Evolutionary conservation across 2,888 invertebrate species (phyloP).

Genomic region (Anorthoa munda): DNA sequence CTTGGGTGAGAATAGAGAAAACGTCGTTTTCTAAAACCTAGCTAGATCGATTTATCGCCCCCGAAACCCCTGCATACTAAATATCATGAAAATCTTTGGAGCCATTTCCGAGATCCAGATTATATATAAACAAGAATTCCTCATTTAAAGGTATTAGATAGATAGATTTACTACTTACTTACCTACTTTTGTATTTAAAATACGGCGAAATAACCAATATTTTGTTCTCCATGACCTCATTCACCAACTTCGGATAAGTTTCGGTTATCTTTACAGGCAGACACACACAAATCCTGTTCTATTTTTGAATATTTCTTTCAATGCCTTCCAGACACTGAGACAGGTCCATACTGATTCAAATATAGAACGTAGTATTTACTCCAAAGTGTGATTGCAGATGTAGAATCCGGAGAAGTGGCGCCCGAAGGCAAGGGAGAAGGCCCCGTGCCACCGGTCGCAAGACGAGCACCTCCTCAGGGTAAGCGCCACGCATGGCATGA

Average conservation of each 20-base stretch:
- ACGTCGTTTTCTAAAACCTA: too few species aligned
- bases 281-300: neutral
- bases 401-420: conserved; percentile 78
- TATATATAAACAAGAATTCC: too few species aligned
- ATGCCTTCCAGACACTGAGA: neutral
- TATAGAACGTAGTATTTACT: conserved; percentile 20
- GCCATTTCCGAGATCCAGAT: too few species aligned
- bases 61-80: too few species aligned
- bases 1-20: too few species aligned
- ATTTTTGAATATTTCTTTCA: neutral
- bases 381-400: conserved; percentile 81
- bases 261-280: neutral
- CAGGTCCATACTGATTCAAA: neutral
- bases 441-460: conserved; percentile 49
- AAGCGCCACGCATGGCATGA: conserved; percentile 78
- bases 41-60: too few species aligned
- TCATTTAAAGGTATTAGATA: too few species aligned
- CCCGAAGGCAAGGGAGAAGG: conserved; percentile 69
- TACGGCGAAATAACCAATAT: neutral
- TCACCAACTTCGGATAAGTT: neutral
- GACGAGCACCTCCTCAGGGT: conserved; percentile 70
- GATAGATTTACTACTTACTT: too few species aligned
- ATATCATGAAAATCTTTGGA: too few species aligned
- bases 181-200: neutral
- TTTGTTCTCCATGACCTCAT: neutral